Conservation (phyloP, 2,888 invertebrate genomes). For the Charanyca ferruginea region DNA sequence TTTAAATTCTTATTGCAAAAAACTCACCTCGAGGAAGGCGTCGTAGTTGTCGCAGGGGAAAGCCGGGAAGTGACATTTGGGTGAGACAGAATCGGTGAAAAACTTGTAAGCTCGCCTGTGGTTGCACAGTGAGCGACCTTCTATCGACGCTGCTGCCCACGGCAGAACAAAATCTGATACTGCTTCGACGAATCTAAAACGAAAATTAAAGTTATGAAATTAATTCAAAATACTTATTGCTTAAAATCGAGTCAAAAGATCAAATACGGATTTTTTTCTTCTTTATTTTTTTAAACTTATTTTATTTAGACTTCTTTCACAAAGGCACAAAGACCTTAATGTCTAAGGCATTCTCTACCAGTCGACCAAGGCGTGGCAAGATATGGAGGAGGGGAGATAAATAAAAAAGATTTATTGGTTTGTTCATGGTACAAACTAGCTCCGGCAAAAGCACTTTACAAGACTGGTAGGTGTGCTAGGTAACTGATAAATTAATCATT, state of each 20-base stretch:
- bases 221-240: not conserved
- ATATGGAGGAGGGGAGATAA: too few relatives aligned
- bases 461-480: not conserved
- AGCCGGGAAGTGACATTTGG: slow-evolving; percentile 97
- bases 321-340: too few relatives aligned
- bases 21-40: slow-evolving; percentile 92
- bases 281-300: too few relatives aligned
- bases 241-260: slow-evolving; percentile 1
- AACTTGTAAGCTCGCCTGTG: slow-evolving; percentile 98
- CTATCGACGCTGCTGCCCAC: slow-evolving; percentile 92
- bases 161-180: slow-evolving; percentile 97
- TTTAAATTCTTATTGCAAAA: slow-evolving; percentile 8
- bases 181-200: slow-evolving; percentile 94
- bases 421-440: not conserved
- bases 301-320: too few relatives aligned
- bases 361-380: too few relatives aligned
- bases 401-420: too few relatives aligned
- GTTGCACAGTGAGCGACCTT: slow-evolving; percentile 97
- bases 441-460: too few relatives aligned
- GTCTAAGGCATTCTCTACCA: too few relatives aligned
- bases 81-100: slow-evolving; percentile 98
- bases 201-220: not conserved
- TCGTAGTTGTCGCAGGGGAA: slow-evolving; percentile 97
- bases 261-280: not conserved
- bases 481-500: slow-evolving; percentile 16